A percentile compares a stretch with the other conserved stretches of the same genome.
Conservation (phyloP, 2,113 vertebrate species). For the Gambusia affinis region DNA sequence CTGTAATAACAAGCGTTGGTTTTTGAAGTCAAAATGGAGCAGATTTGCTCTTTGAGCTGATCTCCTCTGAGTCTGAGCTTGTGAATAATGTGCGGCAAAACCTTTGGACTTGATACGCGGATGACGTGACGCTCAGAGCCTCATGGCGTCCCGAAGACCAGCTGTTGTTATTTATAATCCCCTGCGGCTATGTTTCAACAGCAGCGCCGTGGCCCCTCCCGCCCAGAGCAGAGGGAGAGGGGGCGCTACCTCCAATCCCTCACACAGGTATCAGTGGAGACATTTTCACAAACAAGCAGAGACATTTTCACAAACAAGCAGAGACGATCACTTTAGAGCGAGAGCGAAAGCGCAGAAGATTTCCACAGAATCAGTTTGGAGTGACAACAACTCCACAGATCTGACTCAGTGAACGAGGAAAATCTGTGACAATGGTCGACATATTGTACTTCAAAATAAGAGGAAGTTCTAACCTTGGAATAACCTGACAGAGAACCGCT, state of each 20-base stretch:
- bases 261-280: constrained; percentile 26
- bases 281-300: neutral
- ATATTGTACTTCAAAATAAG: neutral
- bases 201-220: constrained; percentile 55
- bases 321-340: neutral
- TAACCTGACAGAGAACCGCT: neutral
- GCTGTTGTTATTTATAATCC: constrained; percentile 86
- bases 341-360: neutral
- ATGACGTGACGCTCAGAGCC: constrained; percentile 57
- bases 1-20: neutral
- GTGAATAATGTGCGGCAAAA: constrained; percentile 33
- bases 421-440: constrained; percentile 11
- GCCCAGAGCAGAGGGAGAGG: constrained; percentile 34
- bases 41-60: neutral
- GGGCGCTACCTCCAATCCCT: constrained; percentile 25
- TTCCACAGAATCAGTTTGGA: constrained; percentile 12
- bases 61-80: neutral
- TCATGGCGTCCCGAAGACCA: constrained; percentile 76
- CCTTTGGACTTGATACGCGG: constrained; percentile 34
- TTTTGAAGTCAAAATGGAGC: neutral
- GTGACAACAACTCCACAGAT: neutral
- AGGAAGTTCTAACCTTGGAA: neutral
- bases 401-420: constrained; percentile 59
- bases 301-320: neutral
- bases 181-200: constrained; percentile 71